Evolutionary conservation across 2,113 vertebrate species (phyloP).

Genomic region (Boulengeromyrus knoepffleri): DNA sequence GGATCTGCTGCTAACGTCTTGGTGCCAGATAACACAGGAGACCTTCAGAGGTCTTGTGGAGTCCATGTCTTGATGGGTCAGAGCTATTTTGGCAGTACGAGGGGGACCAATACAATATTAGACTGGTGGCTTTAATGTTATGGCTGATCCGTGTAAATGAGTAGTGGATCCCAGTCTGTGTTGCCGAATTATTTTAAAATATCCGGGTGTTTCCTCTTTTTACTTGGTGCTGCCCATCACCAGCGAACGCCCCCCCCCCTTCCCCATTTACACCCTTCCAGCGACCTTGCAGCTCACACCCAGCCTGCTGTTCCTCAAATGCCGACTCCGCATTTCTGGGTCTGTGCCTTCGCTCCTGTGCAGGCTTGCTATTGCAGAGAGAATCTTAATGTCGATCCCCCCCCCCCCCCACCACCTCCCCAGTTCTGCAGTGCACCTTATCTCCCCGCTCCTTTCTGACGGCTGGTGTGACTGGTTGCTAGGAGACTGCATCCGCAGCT

Average conservation of each 20-base stretch:
- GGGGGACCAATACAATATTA: background rate
- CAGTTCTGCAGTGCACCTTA: conserved; percentile 55
- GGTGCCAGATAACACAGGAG: background rate
- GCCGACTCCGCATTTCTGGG: background rate
- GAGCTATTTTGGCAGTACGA: background rate
- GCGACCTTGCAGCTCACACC: background rate
- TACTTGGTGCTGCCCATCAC: background rate
- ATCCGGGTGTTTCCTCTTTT: background rate
- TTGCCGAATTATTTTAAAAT: background rate
- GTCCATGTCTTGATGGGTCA: background rate
- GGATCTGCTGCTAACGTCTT: background rate
- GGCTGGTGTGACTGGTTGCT: conserved; percentile 87
- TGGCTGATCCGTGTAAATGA: background rate
- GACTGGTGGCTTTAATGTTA: background rate
- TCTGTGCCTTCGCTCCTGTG: background rate
- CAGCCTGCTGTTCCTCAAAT: background rate
- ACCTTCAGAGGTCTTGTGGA: background rate
- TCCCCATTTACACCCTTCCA: background rate
- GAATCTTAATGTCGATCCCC: conserved; percentile 62
- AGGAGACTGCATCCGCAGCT: conserved; percentile 81
- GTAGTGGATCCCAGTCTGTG: background rate
- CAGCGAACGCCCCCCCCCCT: no score
- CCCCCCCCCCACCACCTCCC: conserved; percentile 31
- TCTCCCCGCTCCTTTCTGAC: conserved; percentile 64
- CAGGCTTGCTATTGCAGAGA: background rate